A percentile compares a stretch with the other conserved stretches of the same genome.
Conservation (phyloP, 2,888 invertebrate species). For the Lasioglossum villosulum region DNA sequence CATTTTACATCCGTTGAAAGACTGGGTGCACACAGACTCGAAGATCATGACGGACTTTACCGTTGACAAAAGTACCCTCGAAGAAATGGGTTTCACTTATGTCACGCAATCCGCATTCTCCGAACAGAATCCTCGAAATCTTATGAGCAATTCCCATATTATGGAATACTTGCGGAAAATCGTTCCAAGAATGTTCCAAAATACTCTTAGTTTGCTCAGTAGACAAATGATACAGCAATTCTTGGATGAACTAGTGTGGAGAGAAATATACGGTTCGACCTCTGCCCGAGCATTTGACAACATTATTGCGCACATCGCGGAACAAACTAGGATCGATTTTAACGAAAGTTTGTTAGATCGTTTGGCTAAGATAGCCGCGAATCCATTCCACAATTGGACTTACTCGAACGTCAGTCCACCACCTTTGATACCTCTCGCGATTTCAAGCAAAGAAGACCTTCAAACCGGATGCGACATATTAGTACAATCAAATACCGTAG, state of each 20-base stretch:
- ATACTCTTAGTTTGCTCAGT: slow-evolving; percentile 92
- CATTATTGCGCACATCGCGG: slow-evolving; percentile 91
- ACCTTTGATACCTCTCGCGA: slow-evolving; percentile 70
- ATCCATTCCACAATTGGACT: slow-evolving; percentile 89
- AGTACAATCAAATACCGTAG: slow-evolving; percentile 1
- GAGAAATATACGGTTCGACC: slow-evolving; percentile 93
- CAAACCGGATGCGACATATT: slow-evolving; percentile 55
- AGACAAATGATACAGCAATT: slow-evolving; percentile 96
- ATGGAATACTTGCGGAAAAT: slow-evolving; percentile 95
- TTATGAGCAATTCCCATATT: slow-evolving; percentile 90
- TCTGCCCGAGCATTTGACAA: slow-evolving; percentile 93
- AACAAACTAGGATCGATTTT: slow-evolving; percentile 90
- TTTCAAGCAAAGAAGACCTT: slow-evolving; percentile 64
- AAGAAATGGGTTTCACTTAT: slow-evolving; percentile 91
- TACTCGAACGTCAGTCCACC: slow-evolving; percentile 72
- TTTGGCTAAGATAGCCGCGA: slow-evolving; percentile 85
- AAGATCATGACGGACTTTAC: slow-evolving; percentile 93
- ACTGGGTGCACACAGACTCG: slow-evolving; percentile 93
- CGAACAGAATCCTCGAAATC: slow-evolving; percentile 85
- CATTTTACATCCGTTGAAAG: slow-evolving; percentile 91
- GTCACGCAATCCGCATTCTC: slow-evolving; percentile 88
- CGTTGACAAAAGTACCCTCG: slow-evolving; percentile 92
- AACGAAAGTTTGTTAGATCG: slow-evolving; percentile 84
- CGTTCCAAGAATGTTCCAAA: slow-evolving; percentile 96
- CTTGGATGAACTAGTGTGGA: slow-evolving; percentile 95